These are phyloP conservation scores for Drosophila anomalata DNA, from an alignment of 2,888 invertebrate species.

Conservation along the genomic window DNA sequence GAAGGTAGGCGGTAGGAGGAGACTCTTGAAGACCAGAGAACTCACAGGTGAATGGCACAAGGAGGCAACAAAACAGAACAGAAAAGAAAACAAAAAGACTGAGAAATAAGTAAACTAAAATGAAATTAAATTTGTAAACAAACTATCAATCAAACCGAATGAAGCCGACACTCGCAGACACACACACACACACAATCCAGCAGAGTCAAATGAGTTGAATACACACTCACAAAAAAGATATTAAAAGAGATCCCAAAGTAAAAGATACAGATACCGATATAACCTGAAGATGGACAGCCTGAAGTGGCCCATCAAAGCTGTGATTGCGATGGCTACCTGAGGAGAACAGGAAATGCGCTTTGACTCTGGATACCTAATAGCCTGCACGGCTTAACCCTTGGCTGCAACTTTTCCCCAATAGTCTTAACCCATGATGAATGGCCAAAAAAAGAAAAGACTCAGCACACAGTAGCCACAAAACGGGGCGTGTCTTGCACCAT, in stretches of 20 bases:
- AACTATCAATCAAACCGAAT: constrained; percentile 74
- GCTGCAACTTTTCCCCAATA: constrained; percentile 18
- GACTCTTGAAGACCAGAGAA: not conserved
- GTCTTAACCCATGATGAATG: constrained; percentile 53
- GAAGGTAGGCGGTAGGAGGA: constrained; percentile 1
- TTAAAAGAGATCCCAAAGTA: constrained; percentile 24
- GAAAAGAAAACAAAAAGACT: constrained; percentile 13
- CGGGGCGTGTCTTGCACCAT: constrained; percentile 54
- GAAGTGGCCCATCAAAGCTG: constrained; percentile 54
- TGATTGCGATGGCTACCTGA: constrained; percentile 56
- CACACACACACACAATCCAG: constrained; percentile 10
- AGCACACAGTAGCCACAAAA: constrained; percentile 37
- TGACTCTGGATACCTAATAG: constrained; percentile 53
- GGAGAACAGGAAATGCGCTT: constrained; percentile 68
- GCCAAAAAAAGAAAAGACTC: constrained; percentile 33
- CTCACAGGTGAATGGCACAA: constrained; percentile 43
- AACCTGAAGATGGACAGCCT: constrained; percentile 27
- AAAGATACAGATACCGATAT: constrained; percentile 15
- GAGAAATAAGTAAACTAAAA: constrained; percentile 49
- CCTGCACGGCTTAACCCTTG: constrained; percentile 38
- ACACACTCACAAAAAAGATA: constrained; percentile 17
- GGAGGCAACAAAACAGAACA: constrained; percentile 8
- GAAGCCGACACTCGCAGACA: constrained; percentile 27
- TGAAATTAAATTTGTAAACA: constrained; percentile 73
- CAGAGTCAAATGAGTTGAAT: constrained; percentile 29